Percentiles rank a stretch among this genome's conserved stretches.
phyloP scores from a whole-genome alignment of 1,140 invertebrate species.

The Archivesica marissinica region DNA sequence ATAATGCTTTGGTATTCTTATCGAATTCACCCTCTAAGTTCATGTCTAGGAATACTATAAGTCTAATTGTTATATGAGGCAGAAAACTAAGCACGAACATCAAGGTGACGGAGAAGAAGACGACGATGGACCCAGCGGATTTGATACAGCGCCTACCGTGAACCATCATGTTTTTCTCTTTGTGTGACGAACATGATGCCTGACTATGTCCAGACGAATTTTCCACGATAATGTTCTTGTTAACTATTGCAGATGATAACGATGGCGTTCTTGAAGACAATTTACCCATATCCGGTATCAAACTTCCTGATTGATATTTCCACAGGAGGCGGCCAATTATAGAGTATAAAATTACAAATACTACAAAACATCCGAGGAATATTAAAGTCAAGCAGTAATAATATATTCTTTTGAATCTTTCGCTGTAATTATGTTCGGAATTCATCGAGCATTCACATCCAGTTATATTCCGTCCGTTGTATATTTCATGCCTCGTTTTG shows the following conservation, averaged over 20 bases:
- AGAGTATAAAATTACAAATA: slow-evolving; percentile 40
- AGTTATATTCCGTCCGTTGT: not conserved
- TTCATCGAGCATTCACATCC: slow-evolving; percentile 58
- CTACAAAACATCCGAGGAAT: slow-evolving; percentile 53
- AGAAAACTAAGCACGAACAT: slow-evolving; percentile 78
- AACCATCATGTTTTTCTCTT: not conserved
- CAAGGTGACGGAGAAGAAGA: slow-evolving; percentile 77
- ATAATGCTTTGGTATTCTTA: slow-evolving; percentile 30
- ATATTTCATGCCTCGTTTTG: slow-evolving; percentile 38
- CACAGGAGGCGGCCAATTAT: slow-evolving; percentile 34
- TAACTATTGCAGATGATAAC: no score
- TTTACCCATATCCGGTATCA: slow-evolving; percentile 26
- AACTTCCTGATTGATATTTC: slow-evolving; percentile 30
- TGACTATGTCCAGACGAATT: slow-evolving; percentile 11
- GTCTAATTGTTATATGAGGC: slow-evolving; percentile 74
- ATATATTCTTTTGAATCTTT: slow-evolving; percentile 36
- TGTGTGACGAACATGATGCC: not conserved
- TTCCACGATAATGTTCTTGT: slow-evolving; percentile 16
- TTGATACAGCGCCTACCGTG: slow-evolving; percentile 48
- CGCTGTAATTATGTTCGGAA: slow-evolving; percentile 16
- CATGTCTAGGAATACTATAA: slow-evolving; percentile 67
- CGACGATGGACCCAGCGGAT: slow-evolving; percentile 69
- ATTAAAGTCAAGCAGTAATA: slow-evolving; percentile 44
- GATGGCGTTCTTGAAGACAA: not conserved
- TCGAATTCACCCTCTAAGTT: slow-evolving; percentile 58